Evolutionary conservation across 2,797 vertebrate species (phyloP).

Genomic region (Thalassophryne amazonica): DNA sequence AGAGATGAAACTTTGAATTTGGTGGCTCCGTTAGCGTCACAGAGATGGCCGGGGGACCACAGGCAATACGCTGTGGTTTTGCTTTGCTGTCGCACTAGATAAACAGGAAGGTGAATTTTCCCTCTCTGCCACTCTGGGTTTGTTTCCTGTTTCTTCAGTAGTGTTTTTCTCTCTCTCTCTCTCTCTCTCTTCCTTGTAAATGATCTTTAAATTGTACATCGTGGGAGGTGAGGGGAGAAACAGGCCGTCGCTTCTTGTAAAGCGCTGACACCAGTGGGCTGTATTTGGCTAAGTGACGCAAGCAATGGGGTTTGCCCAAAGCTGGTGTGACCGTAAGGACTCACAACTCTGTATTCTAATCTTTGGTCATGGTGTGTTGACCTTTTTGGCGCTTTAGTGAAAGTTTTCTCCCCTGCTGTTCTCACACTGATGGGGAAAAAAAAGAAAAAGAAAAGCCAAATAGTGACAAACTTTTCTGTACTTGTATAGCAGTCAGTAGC

Average conservation of each 20-base stretch:
- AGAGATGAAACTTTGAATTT: too few relatives aligned
- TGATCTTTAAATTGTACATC: conserved; percentile 40
- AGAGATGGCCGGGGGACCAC: conserved; percentile 27
- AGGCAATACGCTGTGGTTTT: conserved; percentile 55
- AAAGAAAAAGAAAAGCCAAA: not conserved
- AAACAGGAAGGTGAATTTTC: conserved; percentile 82
- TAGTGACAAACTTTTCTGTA: conserved; percentile 1
- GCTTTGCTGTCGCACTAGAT: conserved; percentile 59
- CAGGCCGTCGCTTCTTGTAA: conserved; percentile 71
- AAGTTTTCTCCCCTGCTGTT: conserved; percentile 44
- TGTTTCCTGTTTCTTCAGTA: conserved; percentile 81
- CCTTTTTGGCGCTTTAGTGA: conserved; percentile 59
- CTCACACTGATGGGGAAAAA: conserved; percentile 24
- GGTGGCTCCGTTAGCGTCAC: conserved; percentile 12
- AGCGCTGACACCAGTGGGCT: conserved; percentile 63
- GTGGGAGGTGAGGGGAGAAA: conserved; percentile 70
- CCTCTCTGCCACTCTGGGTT: conserved; percentile 71
- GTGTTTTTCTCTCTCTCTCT: conserved; percentile 65
- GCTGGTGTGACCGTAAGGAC: conserved; percentile 67
- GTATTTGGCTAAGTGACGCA: conserved; percentile 76
- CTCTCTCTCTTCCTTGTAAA: conserved; percentile 65
- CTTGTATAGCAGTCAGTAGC: not conserved
- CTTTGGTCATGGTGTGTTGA: conserved; percentile 46
- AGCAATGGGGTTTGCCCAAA: conserved; percentile 76
- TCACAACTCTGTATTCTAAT: conserved; percentile 14